phyloP scores from a whole-genome alignment of 2,113 vertebrate species.

The Acanthochromis polyacanthus region DNA sequence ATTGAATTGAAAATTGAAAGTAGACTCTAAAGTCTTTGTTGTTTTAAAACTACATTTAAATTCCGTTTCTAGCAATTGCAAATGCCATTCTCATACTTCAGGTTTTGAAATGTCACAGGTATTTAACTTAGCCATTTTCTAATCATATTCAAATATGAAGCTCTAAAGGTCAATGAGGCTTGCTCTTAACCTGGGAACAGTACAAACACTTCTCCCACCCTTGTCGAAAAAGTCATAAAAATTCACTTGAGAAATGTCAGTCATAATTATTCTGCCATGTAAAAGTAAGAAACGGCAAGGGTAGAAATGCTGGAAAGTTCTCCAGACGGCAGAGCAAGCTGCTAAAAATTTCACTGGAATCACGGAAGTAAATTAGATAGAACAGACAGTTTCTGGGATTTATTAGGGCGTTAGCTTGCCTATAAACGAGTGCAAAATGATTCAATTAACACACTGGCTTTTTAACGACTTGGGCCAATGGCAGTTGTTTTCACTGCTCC shows the following conservation, averaged over 20 bases:
- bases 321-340: constrained; percentile 14
- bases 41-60: constrained; percentile 54
- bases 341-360: constrained; percentile 31
- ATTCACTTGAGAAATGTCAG: constrained; percentile 71
- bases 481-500: constrained; percentile 18
- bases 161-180: constrained; percentile 74
- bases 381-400: constrained; percentile 40
- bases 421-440: constrained; percentile 62
- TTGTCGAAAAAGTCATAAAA: constrained; percentile 61
- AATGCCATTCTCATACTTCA: constrained; percentile 51
- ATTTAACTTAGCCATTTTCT: constrained; percentile 69
- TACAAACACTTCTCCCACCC: constrained; percentile 39
- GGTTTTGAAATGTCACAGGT: constrained; percentile 80
- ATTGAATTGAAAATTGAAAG: constrained; percentile 7
- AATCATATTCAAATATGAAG: constrained; percentile 73
- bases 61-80: constrained; percentile 60
- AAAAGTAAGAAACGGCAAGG: constrained; percentile 14
- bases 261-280: constrained; percentile 52
- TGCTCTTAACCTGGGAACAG: constrained; percentile 60
- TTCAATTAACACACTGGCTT: constrained; percentile 58
- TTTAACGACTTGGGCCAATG: constrained; percentile 50
- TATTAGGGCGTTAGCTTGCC: constrained; percentile 50
- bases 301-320: constrained; percentile 34
- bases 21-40: constrained; percentile 39
- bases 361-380: constrained; percentile 31